Evolutionary conservation across 1,140 invertebrate genomes (phyloP), one percentile per base, ranked within the genome.

Genomic region (Acromyrmex charruanus): DNA sequence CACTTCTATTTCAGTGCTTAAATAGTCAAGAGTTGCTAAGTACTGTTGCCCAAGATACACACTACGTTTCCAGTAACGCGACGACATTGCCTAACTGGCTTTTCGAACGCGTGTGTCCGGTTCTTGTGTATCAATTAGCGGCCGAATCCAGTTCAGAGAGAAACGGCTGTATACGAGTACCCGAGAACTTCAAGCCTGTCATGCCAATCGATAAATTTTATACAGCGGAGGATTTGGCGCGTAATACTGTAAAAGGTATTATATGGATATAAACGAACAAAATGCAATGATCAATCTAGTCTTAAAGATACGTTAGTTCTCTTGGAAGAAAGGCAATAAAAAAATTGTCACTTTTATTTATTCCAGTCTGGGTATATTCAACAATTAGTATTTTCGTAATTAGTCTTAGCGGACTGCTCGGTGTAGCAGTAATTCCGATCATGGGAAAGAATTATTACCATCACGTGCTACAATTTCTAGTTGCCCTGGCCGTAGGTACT

Each of bases 391-490:
- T 99, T 88, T 94, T 98, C 39, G 95, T 97, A 53, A 98, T 99
- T 86, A 98, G 98, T 92, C 95, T 98, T 5, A 98, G 98, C 90
- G 98, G 98, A 53, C 93, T 99, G 59, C 94, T 98, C 12, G 98
- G 97, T 14, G 97, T 99, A 28, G 97, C 97, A 35, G 97, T 99
- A 3, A 98, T 99, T 93, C 98, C 98, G 2, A 96, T 98, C 14
- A 98, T 99, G 97, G 97, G 98, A 93, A 98, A 98, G 92, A 96
- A 97, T 77, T 98, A 98, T 95, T 99, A 99, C 93, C 97, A 99
- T 91, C 97, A 98, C 88, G 95, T 99, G 55, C 95, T 99, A 80
- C 98, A 99, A 94, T 99, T 99, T 94, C 95, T 99, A 79, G 98
- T 99, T 5, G 98, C 98, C 0, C 95, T 99, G 77, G 99, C 99